A percentile compares a stretch with the other conserved stretches of the same genome.
Conservation (phyloP, 2,888 invertebrate species). For the Xanthia togata region DNA sequence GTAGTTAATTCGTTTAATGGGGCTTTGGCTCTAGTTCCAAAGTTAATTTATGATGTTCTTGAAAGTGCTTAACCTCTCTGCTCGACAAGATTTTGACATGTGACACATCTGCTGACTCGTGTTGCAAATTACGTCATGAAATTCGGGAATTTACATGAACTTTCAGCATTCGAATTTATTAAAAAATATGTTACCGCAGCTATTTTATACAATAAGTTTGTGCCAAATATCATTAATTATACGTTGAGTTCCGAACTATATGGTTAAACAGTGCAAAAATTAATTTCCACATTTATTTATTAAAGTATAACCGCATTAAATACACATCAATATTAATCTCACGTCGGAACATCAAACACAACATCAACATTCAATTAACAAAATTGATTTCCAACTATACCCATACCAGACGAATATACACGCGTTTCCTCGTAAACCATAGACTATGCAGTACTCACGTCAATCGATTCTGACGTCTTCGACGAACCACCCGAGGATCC, state of each 20-base stretch:
- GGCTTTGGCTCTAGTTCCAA: not conserved
- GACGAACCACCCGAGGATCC: constrained; percentile 25
- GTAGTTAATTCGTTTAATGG: constrained; percentile 13
- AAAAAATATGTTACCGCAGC: too few species aligned
- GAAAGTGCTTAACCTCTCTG: too few species aligned
- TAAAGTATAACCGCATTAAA: not conserved
- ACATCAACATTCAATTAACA: not conserved
- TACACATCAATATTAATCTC: constrained; percentile 29
- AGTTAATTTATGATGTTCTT: not conserved
- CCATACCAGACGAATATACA: not conserved
- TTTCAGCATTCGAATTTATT: too few species aligned
- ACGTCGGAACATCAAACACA: not conserved
- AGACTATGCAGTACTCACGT: constrained; percentile 7
- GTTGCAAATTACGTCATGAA: too few species aligned
- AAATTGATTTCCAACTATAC: not conserved
- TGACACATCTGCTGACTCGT: too few species aligned
- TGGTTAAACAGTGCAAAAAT: not conserved
- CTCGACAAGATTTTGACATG: too few species aligned
- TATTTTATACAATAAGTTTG: too few species aligned
- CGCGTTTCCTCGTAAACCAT: not conserved
- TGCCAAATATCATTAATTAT: too few species aligned
- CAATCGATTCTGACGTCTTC: constrained; percentile 32
- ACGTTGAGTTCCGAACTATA: too few species aligned
- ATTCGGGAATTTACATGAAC: too few species aligned
- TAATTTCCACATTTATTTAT: not conserved